phyloP scores from a whole-genome alignment of 2,888 invertebrate species.

The Agonum fuliginosum region DNA sequence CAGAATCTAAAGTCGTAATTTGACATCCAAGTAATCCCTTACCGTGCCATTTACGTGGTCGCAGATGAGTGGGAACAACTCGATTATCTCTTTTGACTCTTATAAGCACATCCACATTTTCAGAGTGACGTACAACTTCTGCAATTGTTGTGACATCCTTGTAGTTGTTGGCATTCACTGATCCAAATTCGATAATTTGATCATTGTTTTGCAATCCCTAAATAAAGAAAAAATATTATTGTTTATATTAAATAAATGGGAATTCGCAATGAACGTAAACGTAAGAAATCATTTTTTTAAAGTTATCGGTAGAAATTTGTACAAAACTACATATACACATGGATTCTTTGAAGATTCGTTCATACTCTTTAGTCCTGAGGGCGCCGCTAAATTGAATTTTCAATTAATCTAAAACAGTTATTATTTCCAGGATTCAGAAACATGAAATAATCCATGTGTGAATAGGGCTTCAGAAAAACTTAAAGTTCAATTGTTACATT shows the following conservation, averaged over 20 bases:
- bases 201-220: slow-evolving; percentile 84
- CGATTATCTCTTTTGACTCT: slow-evolving; percentile 75
- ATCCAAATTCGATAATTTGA: slow-evolving; percentile 85
- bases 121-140: slow-evolving; percentile 79
- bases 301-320: no score
- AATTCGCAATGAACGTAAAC: no score
- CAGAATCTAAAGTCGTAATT: slow-evolving; percentile 74
- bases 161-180: slow-evolving; percentile 83
- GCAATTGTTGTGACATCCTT: slow-evolving; percentile 81
- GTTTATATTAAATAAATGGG: slow-evolving; percentile 15
- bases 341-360: no score
- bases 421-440: no score
- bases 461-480: no score
- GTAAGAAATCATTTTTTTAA: no score
- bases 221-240: slow-evolving; percentile 64
- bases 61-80: slow-evolving; percentile 76
- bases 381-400: no score
- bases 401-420: no score
- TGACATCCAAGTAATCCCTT: slow-evolving; percentile 86
- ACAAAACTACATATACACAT: no score
- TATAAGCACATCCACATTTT: slow-evolving; percentile 74
- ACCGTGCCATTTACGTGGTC: slow-evolving; percentile 86
- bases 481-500: no score
- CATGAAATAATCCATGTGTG: no score
- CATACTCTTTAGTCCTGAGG: no score